Base-by-base conservation (phyloP, 2,888 invertebrate genomes). In the Coenonympha arcania region DNA sequence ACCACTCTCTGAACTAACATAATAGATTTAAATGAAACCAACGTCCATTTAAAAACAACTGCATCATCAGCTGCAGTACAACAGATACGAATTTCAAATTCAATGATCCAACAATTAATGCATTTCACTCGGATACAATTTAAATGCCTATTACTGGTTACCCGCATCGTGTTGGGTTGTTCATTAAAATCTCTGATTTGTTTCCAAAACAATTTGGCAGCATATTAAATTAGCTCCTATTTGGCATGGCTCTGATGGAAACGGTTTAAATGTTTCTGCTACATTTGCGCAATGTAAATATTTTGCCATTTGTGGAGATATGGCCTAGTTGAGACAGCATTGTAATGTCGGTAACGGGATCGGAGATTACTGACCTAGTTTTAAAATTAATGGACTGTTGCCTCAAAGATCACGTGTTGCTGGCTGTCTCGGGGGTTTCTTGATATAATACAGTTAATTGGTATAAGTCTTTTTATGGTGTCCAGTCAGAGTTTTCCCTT, bases 51-150 rank as follows among this genome's bases (percentile, higher is more conserved):
- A 30, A 41, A 41, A n/a, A n/a, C n/a, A n/a, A 41, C 41, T 30
- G 30, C 11, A 41, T 19, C 41, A 28, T 18, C 30, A 13, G 30
- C 30, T 26, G 18, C n/a, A 48, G 16, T 19, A 24, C 11, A 31
- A 44, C 43, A 34, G 26, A 30, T 48, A 48, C 48, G 45, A 52
- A 45, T 54, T 48, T 40, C 42, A 48, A 54, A 48, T 54, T 48
- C 48, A 54, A 41, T 52, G 48, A 52, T 54, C 48, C 45, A 9
- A 20, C 45, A 16, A 52, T 52, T 48, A 52, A 52, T 51, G 52
- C 28, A 44, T 54, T 54, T 36, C 31, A 51, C 31, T 48, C 11
- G 41, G 48, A 48, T 46, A 41, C 48, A 48, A 48, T 52, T 48
- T 46, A 48, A 54, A 43, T 42, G 33, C 13, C 41, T 42, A 41